phyloP scores from a whole-genome alignment of 2,113 vertebrate genomes.

The Cephalopholis sonnerati region DNA sequence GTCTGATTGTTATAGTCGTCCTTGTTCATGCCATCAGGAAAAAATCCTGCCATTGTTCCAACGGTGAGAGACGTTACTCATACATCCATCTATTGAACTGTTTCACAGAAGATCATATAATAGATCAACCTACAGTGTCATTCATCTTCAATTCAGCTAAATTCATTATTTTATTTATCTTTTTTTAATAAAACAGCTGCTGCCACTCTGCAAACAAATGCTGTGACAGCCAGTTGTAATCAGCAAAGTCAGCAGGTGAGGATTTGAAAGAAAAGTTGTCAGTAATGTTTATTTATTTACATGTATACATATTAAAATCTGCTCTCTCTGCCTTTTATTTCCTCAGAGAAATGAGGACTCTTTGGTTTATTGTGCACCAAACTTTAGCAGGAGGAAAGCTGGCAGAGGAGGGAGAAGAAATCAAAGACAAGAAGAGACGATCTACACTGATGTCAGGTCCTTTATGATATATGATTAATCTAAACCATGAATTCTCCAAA shows the following conservation, averaged over 20 bases:
- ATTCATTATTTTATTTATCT: not conserved
- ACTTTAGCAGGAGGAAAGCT: not conserved
- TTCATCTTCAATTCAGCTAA: accelerated
- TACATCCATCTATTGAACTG: not conserved
- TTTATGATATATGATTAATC: not conserved
- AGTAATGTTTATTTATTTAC: too few species aligned
- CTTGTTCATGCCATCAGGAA: conserved; percentile 35
- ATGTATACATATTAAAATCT: not conserved
- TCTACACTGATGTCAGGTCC: conserved; percentile 31
- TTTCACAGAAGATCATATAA: not conserved
- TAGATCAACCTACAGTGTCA: accelerated
- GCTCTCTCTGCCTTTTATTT: not conserved
- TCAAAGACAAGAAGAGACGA: not conserved
- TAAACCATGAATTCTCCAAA: not conserved
- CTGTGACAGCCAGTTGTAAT: not conserved
- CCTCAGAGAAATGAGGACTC: conserved; percentile 9
- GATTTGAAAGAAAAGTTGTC: not conserved
- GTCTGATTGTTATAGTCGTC: conserved; percentile 1
- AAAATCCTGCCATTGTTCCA: conserved; percentile 1
- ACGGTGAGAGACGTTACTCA: not conserved
- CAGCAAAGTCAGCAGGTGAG: conserved; percentile 32
- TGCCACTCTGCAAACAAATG: accelerated
- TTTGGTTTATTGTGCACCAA: accelerated
- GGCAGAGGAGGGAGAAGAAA: accelerated
- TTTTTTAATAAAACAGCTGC: not conserved